phyloP scores from a whole-genome alignment of 2,797 vertebrate species.

The Periparus ater region DNA sequence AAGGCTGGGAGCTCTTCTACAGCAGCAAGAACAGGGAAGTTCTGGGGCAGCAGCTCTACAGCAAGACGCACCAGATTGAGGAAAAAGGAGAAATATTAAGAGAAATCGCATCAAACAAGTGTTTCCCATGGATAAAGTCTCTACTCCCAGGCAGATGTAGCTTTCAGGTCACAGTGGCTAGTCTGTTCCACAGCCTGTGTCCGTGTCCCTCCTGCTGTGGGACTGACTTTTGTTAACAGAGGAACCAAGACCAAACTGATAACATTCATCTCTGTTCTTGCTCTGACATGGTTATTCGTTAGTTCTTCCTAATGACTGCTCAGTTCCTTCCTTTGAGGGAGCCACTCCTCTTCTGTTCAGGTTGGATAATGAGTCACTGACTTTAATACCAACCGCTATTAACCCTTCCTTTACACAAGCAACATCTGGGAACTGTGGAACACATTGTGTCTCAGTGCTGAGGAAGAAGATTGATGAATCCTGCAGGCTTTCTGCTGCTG shows the following conservation, averaged over 20 bases:
- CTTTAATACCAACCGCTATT: constrained; percentile 3
- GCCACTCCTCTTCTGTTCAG: constrained; percentile 48
- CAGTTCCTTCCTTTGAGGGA: constrained; percentile 51
- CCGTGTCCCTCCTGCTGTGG: neutral
- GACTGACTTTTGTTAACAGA: neutral
- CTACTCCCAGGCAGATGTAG: neutral
- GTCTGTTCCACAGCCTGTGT: neutral
- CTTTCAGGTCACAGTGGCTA: neutral
- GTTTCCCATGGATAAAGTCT: neutral
- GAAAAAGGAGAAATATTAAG: neutral
- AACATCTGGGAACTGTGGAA: neutral
- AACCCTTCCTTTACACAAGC: constrained; percentile 10
- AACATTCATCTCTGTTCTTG: constrained; percentile 13
- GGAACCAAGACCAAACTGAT: neutral
- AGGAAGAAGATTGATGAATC: neutral
- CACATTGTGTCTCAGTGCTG: neutral
- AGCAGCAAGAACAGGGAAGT: neutral
- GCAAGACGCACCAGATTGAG: neutral
- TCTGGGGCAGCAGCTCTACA: neutral
- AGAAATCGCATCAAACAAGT: neutral
- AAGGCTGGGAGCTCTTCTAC: neutral
- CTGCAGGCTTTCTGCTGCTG: neutral
- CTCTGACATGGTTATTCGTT: constrained; percentile 9
- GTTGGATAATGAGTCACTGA: constrained; percentile 49
- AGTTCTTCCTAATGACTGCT: constrained; percentile 33